Base-by-base conservation (phyloP, 2,888 invertebrate species). In the Aphidoletes aphidimyza region DNA sequence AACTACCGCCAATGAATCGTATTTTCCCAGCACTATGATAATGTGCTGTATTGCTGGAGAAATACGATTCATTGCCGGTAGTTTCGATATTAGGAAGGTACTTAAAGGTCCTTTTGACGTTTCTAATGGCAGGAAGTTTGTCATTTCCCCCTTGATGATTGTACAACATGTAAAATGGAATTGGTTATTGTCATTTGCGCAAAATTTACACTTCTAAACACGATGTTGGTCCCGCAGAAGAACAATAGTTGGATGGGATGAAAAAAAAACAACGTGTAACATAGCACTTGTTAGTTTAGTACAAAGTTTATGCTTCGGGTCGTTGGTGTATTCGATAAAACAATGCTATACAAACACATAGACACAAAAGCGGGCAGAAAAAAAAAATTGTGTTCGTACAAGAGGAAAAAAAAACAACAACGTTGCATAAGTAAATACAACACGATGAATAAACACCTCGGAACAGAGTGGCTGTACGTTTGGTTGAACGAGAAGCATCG, bases 141-240 rank as follows among this genome's bases (percentile, higher is more conserved):
- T n/a, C n/a, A n/a, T n/a, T n/a, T n/a, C n/a, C n/a, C n/a, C n/a
- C n/a, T n/a, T 1, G 3, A 3, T 22, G 22, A n/a, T n/a, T 22
- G 54, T 22, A n/a, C 54, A n/a, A n/a, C 54, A 54, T 54, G 22
- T 54, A 47, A 54, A 54, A 22, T 54, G 22, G 6, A 54, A 22
- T 54, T 54, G n/a, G n/a, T 54, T 54, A 54, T 54, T 54, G 22
- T 54, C 54, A 54, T 22, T 54, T 22, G 22, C 54, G 22, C 54
- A 54, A 54, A n/a, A 54, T 54, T 54, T 54, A 54, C 54, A 54
- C 54, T 22, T 54, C 22, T 54, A 22, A 54, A 54, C 9, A 54
- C 22, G 22, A 54, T 69, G 5, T 69, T 69, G 14, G 69, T 30
- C 6, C 9, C n/a, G 54, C n/a, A 54, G n/a, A 22, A 9, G 30